phyloP scores from a whole-genome alignment of 2,113 vertebrate species.

The Rissa tridactyla region DNA sequence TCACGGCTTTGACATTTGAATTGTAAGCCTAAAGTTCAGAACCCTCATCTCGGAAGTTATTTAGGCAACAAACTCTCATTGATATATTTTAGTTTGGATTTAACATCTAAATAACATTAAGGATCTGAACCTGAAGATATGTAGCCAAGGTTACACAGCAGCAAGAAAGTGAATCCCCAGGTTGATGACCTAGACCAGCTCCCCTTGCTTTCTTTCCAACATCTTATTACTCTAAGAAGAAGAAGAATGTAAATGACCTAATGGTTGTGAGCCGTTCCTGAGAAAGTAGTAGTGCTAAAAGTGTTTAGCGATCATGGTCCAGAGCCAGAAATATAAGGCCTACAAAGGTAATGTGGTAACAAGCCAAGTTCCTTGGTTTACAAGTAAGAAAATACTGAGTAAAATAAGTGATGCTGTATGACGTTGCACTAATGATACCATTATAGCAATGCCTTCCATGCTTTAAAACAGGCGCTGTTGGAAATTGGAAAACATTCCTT shows the following conservation, averaged over 20 bases:
- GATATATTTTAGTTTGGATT: not conserved
- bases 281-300: not conserved
- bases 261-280: not conserved
- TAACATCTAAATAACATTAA: not conserved
- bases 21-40: not conserved
- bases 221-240: not conserved
- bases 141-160: rapidly evolving
- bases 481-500: not conserved
- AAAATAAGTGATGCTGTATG: not conserved
- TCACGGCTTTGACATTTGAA: not conserved
- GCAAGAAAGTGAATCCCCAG: not conserved
- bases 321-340: not conserved
- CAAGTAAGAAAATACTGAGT: not conserved
- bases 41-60: not conserved
- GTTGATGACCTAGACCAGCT: too few relatives aligned
- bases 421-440: not conserved
- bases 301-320: not conserved
- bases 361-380: not conserved
- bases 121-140: not conserved
- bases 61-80: not conserved
- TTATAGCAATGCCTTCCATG: not conserved
- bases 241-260: not conserved
- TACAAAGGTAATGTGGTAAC: not conserved
- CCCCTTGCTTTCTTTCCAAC: not conserved
- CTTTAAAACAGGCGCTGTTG: not conserved